Evolutionary conservation across 1,140 invertebrate genomes (phyloP), one percentile per base, ranked within the genome.

Genomic region (Plutomurus gul): DNA sequence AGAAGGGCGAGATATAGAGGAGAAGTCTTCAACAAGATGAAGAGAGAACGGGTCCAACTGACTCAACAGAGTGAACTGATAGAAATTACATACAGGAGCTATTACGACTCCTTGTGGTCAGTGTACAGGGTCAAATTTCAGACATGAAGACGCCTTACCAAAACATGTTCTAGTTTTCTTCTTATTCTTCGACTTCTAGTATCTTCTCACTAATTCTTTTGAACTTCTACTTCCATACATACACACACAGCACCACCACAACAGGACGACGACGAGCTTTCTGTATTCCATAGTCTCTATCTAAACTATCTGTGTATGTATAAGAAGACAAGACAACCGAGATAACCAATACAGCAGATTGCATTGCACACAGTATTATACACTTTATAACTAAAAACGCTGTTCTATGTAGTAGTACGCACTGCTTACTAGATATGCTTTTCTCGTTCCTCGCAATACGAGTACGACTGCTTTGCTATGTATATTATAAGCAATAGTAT

Each of bases 51-150:
- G 80, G 74, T 81, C 73, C 72, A 70, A 76, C 39, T 49, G 1
- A 22, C 49, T 4, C 5, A 36, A 22, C 8, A 56, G 51, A 3
- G 56, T 65, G 49, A 25, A 39, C 65, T 78, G 43, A 37, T 18
- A 71, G 56, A 79, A 79, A 79, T 79, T 74, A 79, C 71, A 74
- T 36, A 71, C 25, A 70, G 76, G 56, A 77, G 65, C 60, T 77
- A 72, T 72, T 77, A 77, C 27, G 40, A 47, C 30, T 65, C 25
- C 76, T 78, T 81, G 79, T 79, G 76, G 79, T 79, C 76, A 83
- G 72, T 73, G 75, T 78, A 80, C 78, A 83, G 82, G 82, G 82
- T 81, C 80, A 80, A 78, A 82, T 82, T 83, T 83, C 80, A 83
- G 82, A 83, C 82, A 83, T 83, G 80, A 80, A 80, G 82, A 60